A percentile compares a stretch with the other conserved stretches of the same genome.
Evolutionary conservation across 37 sponge, comb jelly and placozoan species (phyloP).

Genomic region (Axinella damicornis): DNA sequence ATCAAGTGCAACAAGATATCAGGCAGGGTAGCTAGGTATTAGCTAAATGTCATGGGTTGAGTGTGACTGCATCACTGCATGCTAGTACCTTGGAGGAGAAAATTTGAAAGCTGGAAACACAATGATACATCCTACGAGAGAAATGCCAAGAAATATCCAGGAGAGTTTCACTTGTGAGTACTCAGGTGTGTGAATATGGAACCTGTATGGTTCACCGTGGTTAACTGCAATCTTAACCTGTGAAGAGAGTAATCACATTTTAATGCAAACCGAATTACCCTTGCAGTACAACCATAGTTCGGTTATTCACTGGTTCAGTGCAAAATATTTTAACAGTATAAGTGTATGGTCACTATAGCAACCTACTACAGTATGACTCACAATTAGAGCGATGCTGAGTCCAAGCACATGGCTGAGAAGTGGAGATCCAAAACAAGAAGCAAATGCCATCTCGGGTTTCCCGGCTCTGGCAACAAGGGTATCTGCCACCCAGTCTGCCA

Average conservation of each 20-base stretch:
- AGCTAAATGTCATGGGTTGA: too few relatives aligned
- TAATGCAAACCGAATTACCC: too few relatives aligned
- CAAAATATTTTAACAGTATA: too few relatives aligned
- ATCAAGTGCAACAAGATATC: too few relatives aligned
- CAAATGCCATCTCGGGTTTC: conserved; percentile 89
- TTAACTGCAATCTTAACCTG: conserved; percentile 73
- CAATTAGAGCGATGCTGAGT: conserved; percentile 86
- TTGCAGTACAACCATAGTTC: too few relatives aligned
- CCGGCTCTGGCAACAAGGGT: conserved; percentile 89
- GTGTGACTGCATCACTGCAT: too few relatives aligned
- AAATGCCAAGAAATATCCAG: conserved; percentile 87
- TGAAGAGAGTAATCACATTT: too few relatives aligned
- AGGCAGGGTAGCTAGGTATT: too few relatives aligned
- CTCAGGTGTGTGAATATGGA: conserved; percentile 55
- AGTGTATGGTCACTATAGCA: background rate
- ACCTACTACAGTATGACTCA: too few relatives aligned
- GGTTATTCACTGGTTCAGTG: too few relatives aligned
- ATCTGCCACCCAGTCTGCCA: conserved; percentile 94
- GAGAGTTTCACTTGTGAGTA: conserved; percentile 81
- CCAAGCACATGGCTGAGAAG: conserved; percentile 90
- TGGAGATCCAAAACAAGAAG: conserved; percentile 94
- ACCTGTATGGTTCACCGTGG: conserved; percentile 59
- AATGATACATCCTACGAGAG: conserved; percentile 49
- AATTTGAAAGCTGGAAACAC: conserved; percentile 84
- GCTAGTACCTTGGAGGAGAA: conserved; percentile 77